These are phyloP conservation scores for Garrulus glandarius DNA, from an alignment of 2,797 vertebrate genomes.

Conservation along the genomic window DNA sequence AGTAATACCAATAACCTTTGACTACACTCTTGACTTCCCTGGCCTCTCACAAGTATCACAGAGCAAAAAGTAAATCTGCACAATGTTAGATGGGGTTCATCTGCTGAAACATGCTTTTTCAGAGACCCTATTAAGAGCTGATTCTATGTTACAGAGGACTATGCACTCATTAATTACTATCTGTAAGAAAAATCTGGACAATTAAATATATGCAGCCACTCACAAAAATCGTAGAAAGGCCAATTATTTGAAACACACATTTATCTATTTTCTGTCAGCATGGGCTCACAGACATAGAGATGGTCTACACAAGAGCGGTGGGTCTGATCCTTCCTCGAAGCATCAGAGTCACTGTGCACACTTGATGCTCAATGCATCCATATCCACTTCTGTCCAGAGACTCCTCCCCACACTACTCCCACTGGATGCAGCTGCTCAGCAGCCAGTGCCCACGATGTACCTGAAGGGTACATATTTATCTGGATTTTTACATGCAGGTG, in stretches of 20 bases:
- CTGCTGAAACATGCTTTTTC: not conserved
- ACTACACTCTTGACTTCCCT: not conserved
- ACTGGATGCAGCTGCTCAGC: not conserved
- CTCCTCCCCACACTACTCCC: not conserved
- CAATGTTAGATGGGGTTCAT: not conserved
- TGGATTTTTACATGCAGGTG: not conserved
- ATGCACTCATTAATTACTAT: not conserved
- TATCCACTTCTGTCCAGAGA: not conserved
- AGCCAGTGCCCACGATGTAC: not conserved
- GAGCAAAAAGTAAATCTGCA: not conserved
- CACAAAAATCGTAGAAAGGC: not conserved
- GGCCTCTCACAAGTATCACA: not conserved
- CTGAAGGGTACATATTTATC: not conserved
- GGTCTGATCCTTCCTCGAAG: not conserved
- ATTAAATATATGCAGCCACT: not conserved
- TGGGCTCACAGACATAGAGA: not conserved
- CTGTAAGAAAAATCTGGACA: not conserved
- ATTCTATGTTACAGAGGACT: not conserved
- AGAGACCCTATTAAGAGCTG: not conserved
- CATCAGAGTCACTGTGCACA: not conserved
- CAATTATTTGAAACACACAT: not conserved
- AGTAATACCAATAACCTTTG: not conserved
- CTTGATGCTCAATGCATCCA: not conserved
- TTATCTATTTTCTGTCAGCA: not conserved
- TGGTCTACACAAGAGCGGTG: not conserved